A percentile compares a stretch with the other conserved stretches of the same genome.
phyloP scores from a whole-genome alignment of 1,140 invertebrate species.

The Copidosoma floridanum region DNA sequence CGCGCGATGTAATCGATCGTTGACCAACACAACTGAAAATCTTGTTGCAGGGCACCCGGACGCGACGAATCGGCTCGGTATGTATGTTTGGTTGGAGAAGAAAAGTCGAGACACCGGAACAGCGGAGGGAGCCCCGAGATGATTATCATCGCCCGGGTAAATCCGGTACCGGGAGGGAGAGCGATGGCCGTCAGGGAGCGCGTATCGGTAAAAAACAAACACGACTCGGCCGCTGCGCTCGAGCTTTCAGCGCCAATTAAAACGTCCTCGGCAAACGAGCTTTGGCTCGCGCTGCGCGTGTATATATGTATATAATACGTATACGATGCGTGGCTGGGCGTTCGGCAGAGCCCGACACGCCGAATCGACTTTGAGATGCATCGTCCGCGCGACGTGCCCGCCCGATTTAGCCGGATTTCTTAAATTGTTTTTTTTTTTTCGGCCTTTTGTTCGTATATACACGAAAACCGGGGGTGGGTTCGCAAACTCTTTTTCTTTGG shows the following conservation, averaged over 20 bases:
- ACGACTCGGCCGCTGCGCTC: not conserved
- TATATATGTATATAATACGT: no score
- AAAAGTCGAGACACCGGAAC: not conserved
- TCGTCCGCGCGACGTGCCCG: not conserved
- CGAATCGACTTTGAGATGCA: constrained; percentile 16
- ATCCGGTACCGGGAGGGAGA: constrained; percentile 38
- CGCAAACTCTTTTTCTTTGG: no score
- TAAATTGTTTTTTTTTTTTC: no score
- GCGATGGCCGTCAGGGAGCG: constrained; percentile 38
- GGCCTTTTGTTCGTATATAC: no score
- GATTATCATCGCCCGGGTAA: constrained; percentile 43
- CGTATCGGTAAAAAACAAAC: not conserved
- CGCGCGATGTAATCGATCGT: not conserved
- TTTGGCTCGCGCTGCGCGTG: no score
- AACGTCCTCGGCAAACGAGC: constrained; percentile 38
- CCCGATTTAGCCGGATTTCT: no score
- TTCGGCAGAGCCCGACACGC: constrained; percentile 3
- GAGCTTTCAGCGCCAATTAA: constrained; percentile 51
- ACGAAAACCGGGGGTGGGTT: no score
- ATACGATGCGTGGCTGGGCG: not conserved
- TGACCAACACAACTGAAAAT: not conserved
- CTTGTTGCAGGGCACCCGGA: no score
- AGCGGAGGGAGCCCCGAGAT: not conserved
- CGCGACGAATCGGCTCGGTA: no score
- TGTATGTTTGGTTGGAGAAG: no score